A percentile compares a stretch with the other conserved stretches of the same genome.
phyloP scores from a whole-genome alignment of 2,888 invertebrate genomes.

The Apantesis nais region DNA sequence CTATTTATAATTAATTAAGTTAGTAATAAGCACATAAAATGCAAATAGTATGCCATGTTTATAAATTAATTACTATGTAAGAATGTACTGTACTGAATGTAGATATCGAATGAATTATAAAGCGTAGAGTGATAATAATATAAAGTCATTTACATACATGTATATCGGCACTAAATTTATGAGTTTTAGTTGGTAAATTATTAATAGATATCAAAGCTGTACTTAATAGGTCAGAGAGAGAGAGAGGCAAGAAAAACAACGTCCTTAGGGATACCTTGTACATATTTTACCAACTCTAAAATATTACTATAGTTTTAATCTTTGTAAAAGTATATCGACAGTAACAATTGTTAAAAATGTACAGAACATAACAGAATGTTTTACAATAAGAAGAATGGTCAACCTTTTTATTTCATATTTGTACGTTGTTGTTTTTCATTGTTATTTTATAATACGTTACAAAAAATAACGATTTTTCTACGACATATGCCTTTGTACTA shows the following conservation, averaged over 20 bases:
- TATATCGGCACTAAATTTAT: neutral
- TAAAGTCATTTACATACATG: neutral
- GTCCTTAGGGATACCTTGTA: neutral
- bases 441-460: neutral
- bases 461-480: no score
- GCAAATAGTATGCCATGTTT: slow-evolving; percentile 20
- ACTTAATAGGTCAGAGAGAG: neutral
- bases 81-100: neutral
- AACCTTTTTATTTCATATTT: neutral
- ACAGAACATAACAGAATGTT: neutral
- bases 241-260: neutral
- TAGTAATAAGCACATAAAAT: slow-evolving; percentile 15
- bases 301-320: neutral
- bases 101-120: neutral
- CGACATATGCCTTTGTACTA: no score
- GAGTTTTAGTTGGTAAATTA: neutral
- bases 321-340: neutral
- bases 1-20: slow-evolving; percentile 2
- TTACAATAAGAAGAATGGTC: neutral
- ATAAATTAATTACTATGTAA: slow-evolving; percentile 1
- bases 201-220: neutral
- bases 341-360: neutral
- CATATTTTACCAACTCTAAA: neutral
- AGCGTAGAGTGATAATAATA: neutral
- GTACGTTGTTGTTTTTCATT: neutral